phyloP scores from a whole-genome alignment of 2,113 vertebrate genomes.

The Amazona vittata region DNA sequence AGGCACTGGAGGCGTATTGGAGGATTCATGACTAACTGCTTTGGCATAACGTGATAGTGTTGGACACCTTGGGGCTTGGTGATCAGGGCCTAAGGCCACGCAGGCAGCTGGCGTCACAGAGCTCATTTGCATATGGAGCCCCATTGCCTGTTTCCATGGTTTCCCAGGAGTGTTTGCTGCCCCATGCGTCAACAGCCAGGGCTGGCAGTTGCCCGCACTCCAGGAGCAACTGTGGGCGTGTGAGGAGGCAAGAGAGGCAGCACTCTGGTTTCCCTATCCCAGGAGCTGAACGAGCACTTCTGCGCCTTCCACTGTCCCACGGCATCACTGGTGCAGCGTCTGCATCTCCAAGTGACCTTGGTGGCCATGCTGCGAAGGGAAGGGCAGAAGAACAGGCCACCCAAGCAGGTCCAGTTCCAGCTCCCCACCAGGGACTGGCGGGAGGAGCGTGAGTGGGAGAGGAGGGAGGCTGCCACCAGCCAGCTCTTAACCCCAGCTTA shows the following conservation, averaged over 20 bases:
- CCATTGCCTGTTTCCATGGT: not conserved
- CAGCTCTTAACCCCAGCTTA: not conserved
- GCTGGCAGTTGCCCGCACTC: not conserved
- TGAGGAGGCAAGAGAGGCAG: not conserved
- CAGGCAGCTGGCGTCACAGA: fast-evolving
- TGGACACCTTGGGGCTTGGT: not conserved
- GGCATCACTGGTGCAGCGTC: fast-evolving
- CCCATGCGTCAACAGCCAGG: too few relatives aligned
- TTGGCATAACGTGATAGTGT: fast-evolving
- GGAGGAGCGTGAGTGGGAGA: not conserved
- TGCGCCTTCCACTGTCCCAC: not conserved
- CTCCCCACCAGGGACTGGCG: not conserved
- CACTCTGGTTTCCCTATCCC: too few relatives aligned
- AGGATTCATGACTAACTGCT: not conserved
- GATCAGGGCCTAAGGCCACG: not conserved
- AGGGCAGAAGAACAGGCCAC: not conserved
- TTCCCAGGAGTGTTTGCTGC: not conserved
- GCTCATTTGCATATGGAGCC: not conserved
- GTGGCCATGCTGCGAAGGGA: not conserved
- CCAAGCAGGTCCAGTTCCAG: not conserved
- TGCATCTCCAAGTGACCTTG: not conserved
- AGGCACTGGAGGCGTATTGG: not conserved
- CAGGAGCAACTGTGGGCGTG: not conserved
- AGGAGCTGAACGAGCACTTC: not conserved
- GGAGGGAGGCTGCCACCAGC: not conserved